phyloP scores from a whole-genome alignment of 2,113 vertebrate genomes.

The Crotalus tigris region DNA sequence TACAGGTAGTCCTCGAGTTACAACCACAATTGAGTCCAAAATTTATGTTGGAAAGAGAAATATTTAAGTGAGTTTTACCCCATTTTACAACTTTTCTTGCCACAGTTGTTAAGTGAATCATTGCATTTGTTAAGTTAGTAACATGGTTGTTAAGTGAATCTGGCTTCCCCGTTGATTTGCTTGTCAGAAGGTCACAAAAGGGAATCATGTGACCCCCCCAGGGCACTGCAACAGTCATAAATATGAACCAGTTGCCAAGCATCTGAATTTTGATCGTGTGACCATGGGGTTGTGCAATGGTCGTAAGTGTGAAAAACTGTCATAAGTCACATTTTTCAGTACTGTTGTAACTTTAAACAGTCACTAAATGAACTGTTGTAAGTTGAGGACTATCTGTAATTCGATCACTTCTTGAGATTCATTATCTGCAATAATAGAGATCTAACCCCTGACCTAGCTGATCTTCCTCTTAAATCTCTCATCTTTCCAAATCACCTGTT shows the following conservation, averaged over 20 bases:
- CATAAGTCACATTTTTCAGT: neutral
- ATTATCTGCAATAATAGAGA: neutral
- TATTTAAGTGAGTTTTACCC: neutral
- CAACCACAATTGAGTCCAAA: neutral
- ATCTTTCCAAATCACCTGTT: neutral
- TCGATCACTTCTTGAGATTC: neutral
- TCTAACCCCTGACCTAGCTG: neutral
- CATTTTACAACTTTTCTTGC: neutral
- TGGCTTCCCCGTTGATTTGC: neutral
- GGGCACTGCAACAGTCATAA: neutral
- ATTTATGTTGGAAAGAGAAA: neutral
- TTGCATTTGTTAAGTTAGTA: neutral
- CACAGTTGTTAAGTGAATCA: neutral
- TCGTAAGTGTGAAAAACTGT: neutral
- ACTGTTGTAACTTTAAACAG: neutral
- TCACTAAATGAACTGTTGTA: neutral
- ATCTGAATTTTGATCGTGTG: neutral
- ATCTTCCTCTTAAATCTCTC: neutral
- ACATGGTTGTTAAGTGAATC: neutral
- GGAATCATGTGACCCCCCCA: neutral
- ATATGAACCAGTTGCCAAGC: neutral
- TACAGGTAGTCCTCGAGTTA: neutral
- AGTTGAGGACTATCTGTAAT: neutral
- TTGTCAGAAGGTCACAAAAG: neutral
- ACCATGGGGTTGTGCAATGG: neutral